phyloP scores from a whole-genome alignment of 2,888 invertebrate species.

The Eupithecia centaureata region DNA sequence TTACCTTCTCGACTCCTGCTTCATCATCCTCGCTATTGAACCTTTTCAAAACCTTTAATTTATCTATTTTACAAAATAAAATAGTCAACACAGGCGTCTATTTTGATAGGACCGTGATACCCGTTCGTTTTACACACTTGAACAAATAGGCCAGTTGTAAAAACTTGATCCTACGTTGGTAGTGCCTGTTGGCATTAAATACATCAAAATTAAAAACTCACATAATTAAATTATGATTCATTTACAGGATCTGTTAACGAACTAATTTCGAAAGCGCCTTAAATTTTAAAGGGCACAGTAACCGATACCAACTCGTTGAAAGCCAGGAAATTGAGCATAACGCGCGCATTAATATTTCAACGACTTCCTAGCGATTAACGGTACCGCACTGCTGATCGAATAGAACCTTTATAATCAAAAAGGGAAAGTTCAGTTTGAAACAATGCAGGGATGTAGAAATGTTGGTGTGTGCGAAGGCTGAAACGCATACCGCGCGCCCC shows the following conservation, averaged over 20 bases:
- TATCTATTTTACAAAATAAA: too few species aligned
- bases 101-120: not conserved
- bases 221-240: slow-evolving; percentile 22
- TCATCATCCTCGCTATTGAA: not conserved
- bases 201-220: not conserved
- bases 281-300: slow-evolving; percentile 69
- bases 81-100: not conserved
- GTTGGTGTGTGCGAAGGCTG: slow-evolving; percentile 58
- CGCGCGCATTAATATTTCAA: slow-evolving; percentile 79
- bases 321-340: slow-evolving; percentile 82
- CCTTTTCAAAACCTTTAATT: not conserved
- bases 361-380: slow-evolving; percentile 75
- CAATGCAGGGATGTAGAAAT: slow-evolving; percentile 45
- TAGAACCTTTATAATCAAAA: slow-evolving; percentile 39
- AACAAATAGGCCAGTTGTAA: not conserved
- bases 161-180: not conserved
- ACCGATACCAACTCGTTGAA: slow-evolving; percentile 75
- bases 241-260: slow-evolving; percentile 39
- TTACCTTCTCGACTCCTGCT: not conserved
- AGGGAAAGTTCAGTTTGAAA: slow-evolving; percentile 47
- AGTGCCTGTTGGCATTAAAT: not conserved
- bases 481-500: slow-evolving; percentile 71
- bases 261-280: slow-evolving; percentile 57
- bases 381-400: slow-evolving; percentile 43
- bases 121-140: not conserved